Conservation (phyloP, 2,888 invertebrate genomes). For the Ganaspis brasiliensis region DNA sequence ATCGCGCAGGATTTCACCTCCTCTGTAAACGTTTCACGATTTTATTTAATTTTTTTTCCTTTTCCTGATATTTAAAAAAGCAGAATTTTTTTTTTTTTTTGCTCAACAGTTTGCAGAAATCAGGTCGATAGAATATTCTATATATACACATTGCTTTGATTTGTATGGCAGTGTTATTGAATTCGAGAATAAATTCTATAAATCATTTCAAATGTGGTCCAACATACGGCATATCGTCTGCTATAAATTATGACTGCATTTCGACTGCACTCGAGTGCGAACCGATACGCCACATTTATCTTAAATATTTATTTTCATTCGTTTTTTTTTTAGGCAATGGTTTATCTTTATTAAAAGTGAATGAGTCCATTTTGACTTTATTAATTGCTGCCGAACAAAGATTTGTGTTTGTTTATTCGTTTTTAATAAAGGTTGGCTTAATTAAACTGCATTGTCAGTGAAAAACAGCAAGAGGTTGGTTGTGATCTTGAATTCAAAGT, state of each 20-base stretch:
- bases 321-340: neutral
- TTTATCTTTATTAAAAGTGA: slow-evolving; percentile 1
- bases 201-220: slow-evolving; percentile 35
- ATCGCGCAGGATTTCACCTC: neutral
- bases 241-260: slow-evolving; percentile 41
- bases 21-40: slow-evolving; percentile 1
- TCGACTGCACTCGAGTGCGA: slow-evolving; percentile 28
- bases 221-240: slow-evolving; percentile 19
- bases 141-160: slow-evolving; percentile 23
- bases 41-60: no score
- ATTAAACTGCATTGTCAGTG: no score
- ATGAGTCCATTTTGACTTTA: slow-evolving; percentile 2
- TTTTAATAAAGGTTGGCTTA: no score
- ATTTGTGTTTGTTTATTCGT: no score
- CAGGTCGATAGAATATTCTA: neutral
- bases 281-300: slow-evolving; percentile 35
- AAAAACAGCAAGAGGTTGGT: no score
- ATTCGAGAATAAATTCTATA: slow-evolving; percentile 39
- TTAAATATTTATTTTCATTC: slow-evolving; percentile 38
- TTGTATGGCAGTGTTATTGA: slow-evolving; percentile 34
- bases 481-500: no score
- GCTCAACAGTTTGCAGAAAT: neutral
- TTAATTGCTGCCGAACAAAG: no score
- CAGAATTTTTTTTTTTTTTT: slow-evolving; percentile 4
- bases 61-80: neutral